These are phyloP conservation scores for Brachyhypopomus gauderio DNA, from an alignment of 2,113 vertebrate species.

Conservation along the genomic window DNA sequence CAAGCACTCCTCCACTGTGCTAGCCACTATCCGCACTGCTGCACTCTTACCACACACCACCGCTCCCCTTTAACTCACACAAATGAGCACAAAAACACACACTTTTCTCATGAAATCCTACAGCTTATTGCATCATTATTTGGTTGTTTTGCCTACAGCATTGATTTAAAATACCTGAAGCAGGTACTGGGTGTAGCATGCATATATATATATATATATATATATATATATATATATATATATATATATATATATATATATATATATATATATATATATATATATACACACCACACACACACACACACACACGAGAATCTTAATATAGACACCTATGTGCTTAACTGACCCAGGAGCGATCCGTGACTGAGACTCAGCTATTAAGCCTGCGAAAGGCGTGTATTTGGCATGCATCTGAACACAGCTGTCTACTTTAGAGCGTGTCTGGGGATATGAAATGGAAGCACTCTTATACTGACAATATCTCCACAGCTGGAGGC, in stretches of 20 bases:
- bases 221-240: conserved; percentile 3
- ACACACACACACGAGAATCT: no score
- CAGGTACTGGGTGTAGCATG: not conserved
- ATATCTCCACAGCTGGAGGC: conserved; percentile 51
- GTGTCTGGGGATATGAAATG: conserved; percentile 38
- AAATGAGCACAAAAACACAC: not conserved
- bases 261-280: not conserved
- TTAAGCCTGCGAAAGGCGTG: not conserved
- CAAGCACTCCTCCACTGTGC: conserved; percentile 24
- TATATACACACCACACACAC: no score
- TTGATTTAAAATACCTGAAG: not conserved
- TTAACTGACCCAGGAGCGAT: conserved; percentile 32
- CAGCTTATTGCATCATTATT: not conserved
- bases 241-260: not conserved
- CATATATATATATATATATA: not conserved
- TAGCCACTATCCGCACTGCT: not conserved
- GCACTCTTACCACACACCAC: not conserved
- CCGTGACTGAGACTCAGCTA: conserved; percentile 9
- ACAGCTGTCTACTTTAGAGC: conserved; percentile 45
- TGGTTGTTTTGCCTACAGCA: not conserved
- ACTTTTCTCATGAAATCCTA: not conserved
- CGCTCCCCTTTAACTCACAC: not conserved
- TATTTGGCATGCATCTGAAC: conserved; percentile 29
- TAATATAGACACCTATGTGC: conserved; percentile 26
- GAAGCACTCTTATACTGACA: conserved; percentile 48